A percentile compares a stretch with the other conserved stretches of the same genome.
phyloP scores from a whole-genome alignment of 30 jellyfish, hydroid and myxozoan species.

The Mastigias papua region DNA sequence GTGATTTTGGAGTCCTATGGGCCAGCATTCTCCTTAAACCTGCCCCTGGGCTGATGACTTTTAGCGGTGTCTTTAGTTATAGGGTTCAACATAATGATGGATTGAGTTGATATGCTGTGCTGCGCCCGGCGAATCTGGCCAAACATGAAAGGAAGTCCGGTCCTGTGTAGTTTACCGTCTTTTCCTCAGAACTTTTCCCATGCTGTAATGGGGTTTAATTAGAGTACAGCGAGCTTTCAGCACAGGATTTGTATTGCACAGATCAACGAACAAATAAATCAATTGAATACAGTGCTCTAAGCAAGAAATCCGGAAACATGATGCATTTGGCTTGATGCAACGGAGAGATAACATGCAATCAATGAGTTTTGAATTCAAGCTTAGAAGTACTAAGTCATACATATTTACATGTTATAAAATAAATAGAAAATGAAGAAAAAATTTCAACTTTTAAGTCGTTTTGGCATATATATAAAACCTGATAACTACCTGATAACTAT shows the following conservation, averaged over 20 bases:
- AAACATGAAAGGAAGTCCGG: slow-evolving; percentile 73
- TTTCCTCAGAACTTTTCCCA: slow-evolving; percentile 46
- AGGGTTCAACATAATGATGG: neutral
- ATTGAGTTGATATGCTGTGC: neutral
- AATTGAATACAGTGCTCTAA: neutral
- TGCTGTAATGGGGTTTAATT: slow-evolving; percentile 31
- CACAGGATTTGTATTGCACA: slow-evolving; percentile 43
- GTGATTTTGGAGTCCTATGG: neutral
- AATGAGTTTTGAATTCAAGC: neutral
- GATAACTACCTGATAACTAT: too few species aligned
- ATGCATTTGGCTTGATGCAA: slow-evolving; percentile 1
- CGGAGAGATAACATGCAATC: slow-evolving; percentile 6
- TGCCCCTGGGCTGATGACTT: neutral
- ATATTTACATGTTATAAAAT: too few species aligned
- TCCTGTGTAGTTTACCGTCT: slow-evolving; percentile 51
- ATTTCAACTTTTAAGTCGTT: too few species aligned
- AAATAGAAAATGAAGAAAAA: too few species aligned
- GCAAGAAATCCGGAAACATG: slow-evolving; percentile 43
- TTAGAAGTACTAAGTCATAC: neutral
- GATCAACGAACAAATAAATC: slow-evolving; percentile 30
- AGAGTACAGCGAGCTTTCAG: slow-evolving; percentile 44
- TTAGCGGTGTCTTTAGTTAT: neutral
- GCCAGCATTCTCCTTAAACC: neutral
- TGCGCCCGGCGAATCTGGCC: slow-evolving; percentile 34
- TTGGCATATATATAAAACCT: too few species aligned